Percentiles rank a stretch among this genome's conserved stretches.
Conservation (phyloP, 2,797 vertebrate species). For the Amphiprion clarkii region DNA sequence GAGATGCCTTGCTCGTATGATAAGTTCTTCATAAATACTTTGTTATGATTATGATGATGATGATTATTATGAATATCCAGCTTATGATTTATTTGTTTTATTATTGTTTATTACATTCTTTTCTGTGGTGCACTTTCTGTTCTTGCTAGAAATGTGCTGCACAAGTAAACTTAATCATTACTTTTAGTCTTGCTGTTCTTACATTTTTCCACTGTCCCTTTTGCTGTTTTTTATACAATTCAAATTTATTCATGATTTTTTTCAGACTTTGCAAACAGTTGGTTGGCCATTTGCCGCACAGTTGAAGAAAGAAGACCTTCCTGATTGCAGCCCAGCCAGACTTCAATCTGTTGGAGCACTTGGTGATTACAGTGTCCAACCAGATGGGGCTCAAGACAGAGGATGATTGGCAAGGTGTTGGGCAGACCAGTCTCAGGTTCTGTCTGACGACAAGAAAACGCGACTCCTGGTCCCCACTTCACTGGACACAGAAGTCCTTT, state of each 20-base stretch:
- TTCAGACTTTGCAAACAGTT: constrained; percentile 26
- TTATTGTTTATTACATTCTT: too few relatives aligned
- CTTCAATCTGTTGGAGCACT: constrained; percentile 10
- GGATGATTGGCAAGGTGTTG: background rate
- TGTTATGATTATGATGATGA: too few relatives aligned
- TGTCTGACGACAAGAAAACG: constrained; percentile 26
- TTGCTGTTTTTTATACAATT: too few relatives aligned
- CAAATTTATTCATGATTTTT: background rate
- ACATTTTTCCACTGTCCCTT: too few relatives aligned
- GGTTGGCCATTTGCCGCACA: constrained; percentile 24
- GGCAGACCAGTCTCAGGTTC: constrained; percentile 34
- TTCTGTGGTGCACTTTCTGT: background rate
- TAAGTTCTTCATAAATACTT: too few relatives aligned
- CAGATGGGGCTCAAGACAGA: constrained; percentile 31
- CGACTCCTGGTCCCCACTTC: constrained; percentile 22
- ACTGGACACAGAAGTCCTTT: constrained; percentile 15
- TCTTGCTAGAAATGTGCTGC: too few relatives aligned
- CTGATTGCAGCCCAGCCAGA: constrained; percentile 27
- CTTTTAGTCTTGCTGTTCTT: too few relatives aligned
- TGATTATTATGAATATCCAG: too few relatives aligned
- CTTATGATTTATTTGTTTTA: too few relatives aligned
- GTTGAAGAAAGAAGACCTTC: constrained; percentile 22
- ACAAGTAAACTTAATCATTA: too few relatives aligned
- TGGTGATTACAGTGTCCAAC: constrained; percentile 22
- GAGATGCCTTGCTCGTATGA: too few relatives aligned